Base-by-base conservation (phyloP, 2,888 invertebrate species). In the Melinaea marsaeus region DNA sequence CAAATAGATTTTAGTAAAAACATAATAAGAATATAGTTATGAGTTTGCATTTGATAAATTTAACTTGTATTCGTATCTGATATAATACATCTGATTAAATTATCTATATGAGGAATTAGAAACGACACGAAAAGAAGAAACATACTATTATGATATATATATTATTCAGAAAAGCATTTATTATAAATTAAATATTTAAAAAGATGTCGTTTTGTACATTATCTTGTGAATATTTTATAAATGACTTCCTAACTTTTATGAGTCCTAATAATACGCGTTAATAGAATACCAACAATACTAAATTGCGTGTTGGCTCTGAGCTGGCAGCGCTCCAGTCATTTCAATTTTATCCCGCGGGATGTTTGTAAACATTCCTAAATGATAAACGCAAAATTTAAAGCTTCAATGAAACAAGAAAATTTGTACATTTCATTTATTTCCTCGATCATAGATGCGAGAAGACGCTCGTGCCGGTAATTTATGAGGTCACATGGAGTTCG, bases 311-410 rank as follows among this genome's bases (percentile, higher is more conserved):
- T 78, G 78, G 77, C 74, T 66, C 69, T 71, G 73, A 64, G 75
- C 81, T 88, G 88, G 89, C 88, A 85, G 65, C 68, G 81, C 79
- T 90, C 90, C 90, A 90, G 87, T 85, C 82, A 81, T 89, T 90
- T 90, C 89, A 90, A 90, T 90, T 88, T 85, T 80, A 85, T 81
- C 83, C 83, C 81, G 82, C 80, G 83, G 83, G 80, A 72, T 78
- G 77, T 80, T 81, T 83, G 88, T 88, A 88, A 90, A 90, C 88
- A 88, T 84, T 85, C 85, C 85, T 86, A 87, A 89, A 88, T 88
- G 88, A 88, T 89, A 86, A 88, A 89, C 86, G 85, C 84, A 86
- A 86, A 86, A 87, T 88, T 88, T 88, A 88, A 86, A 84, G 85
- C 86, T 81, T 77, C 81, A 78, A 73, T 75, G 81, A 80, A 83